A percentile compares a stretch with the other conserved stretches of the same genome.
phyloP scores from a whole-genome alignment of 2,888 invertebrate species.

The Sphinx pinastri region DNA sequence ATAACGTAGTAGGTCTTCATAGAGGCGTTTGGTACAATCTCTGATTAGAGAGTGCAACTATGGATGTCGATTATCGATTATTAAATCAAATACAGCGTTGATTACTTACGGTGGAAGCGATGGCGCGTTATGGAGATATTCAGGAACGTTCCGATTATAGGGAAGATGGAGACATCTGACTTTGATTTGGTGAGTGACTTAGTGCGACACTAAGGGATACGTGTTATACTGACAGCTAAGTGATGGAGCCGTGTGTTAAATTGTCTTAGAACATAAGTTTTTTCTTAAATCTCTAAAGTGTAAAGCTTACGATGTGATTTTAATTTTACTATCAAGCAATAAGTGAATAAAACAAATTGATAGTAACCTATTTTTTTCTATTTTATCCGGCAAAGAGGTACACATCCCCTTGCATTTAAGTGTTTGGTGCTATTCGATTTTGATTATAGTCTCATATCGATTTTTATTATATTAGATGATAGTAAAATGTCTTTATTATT shows the following conservation, averaged over 20 bases:
- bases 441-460: no score
- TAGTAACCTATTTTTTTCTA: no score
- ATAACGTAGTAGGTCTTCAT: constrained; percentile 42
- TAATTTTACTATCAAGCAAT: no score
- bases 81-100: constrained; percentile 53
- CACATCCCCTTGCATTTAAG: no score
- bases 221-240: neutral
- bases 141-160: neutral
- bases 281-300: no score
- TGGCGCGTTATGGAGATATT: constrained; percentile 43
- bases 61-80: constrained; percentile 61
- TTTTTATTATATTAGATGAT: no score
- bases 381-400: no score
- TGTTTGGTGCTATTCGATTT: no score
- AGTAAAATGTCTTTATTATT: no score
- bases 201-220: neutral
- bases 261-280: no score
- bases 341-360: no score
- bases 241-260: neutral
- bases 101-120: constrained; percentile 60
- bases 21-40: constrained; percentile 55
- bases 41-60: constrained; percentile 61
- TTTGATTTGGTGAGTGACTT: constrained; percentile 1
- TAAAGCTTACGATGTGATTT: no score
- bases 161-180: neutral